Conservation (phyloP, 1,140 invertebrate genomes). For the Hypsibius dujardini region DNA sequence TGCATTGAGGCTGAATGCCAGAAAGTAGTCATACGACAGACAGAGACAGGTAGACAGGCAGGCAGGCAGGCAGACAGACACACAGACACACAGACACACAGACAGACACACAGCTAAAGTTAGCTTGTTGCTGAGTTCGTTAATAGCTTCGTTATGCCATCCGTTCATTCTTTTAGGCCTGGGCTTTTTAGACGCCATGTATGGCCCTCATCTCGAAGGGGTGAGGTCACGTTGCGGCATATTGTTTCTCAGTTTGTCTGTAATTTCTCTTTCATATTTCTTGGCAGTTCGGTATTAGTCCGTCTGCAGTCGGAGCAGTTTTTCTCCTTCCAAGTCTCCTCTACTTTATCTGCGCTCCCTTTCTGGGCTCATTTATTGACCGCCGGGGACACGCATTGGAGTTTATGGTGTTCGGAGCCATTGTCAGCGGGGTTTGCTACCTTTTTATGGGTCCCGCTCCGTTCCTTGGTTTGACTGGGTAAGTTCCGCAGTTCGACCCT, state of each 20-base stretch:
- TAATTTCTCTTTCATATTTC: background rate
- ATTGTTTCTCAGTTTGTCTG: too few relatives aligned
- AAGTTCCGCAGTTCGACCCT: background rate
- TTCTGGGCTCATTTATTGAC: background rate
- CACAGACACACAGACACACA: too few relatives aligned
- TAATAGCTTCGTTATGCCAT: too few relatives aligned
- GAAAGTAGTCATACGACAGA: too few relatives aligned
- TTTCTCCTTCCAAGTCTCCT: conserved; percentile 14
- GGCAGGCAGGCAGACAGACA: too few relatives aligned
- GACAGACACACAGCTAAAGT: too few relatives aligned
- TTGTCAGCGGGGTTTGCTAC: conserved; percentile 21
- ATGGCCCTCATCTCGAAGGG: conserved; percentile 11
- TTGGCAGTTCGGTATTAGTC: background rate
- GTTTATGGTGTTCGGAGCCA: conserved; percentile 24
- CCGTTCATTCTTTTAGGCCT: background rate
- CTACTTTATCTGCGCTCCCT: conserved; percentile 11
- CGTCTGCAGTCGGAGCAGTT: background rate
- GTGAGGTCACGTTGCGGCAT: background rate
- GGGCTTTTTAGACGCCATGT: conserved; percentile 16
- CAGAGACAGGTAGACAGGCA: too few relatives aligned
- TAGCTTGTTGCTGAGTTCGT: too few relatives aligned
- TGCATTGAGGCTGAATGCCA: too few relatives aligned
- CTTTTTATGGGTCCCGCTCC: conserved; percentile 26
- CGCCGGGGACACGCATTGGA: conserved; percentile 22
- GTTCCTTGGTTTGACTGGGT: conserved; percentile 19